Evolutionary conservation across 1,140 invertebrate species (phyloP).

Genomic region (Gonatopus flavifemur): DNA sequence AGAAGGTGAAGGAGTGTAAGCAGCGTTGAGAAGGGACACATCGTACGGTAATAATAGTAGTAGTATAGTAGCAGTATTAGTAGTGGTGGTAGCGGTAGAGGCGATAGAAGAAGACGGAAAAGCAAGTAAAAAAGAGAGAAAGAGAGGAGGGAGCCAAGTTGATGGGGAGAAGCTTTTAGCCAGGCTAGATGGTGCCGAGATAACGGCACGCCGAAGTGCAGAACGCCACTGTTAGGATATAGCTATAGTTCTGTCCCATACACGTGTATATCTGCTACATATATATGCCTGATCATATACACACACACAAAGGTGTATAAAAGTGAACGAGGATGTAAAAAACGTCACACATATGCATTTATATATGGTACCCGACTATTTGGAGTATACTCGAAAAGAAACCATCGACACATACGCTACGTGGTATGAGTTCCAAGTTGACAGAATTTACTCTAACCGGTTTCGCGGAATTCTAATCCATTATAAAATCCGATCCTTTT

Average conservation of each 20-base stretch:
- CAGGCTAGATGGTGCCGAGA: constrained; percentile 58
- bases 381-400: too few species aligned
- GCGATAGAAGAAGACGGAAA: constrained; percentile 16
- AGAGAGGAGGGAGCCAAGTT: constrained; percentile 37
- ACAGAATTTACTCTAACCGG: too few species aligned
- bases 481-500: too few species aligned
- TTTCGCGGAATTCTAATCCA: too few species aligned
- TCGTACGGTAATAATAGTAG: constrained; percentile 9
- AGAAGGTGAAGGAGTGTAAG: constrained; percentile 10
- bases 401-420: too few species aligned
- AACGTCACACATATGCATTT: background rate
- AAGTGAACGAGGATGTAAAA: too few species aligned
- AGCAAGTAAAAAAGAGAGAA: constrained; percentile 10
- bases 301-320: too few species aligned
- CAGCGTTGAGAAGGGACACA: constrained; percentile 16
- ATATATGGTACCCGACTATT: too few species aligned
- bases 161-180: constrained; percentile 61
- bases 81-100: background rate
- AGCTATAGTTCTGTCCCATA: constrained; percentile 4
- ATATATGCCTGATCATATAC: background rate
- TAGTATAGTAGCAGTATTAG: constrained; percentile 14
- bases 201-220: constrained; percentile 54
- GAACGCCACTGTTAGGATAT: constrained; percentile 38
- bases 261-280: background rate
- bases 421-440: too few species aligned